A percentile compares a stretch with the other conserved stretches of the same genome.
Conservation (phyloP, 2,113 vertebrate genomes). For the Orcinus orca region DNA sequence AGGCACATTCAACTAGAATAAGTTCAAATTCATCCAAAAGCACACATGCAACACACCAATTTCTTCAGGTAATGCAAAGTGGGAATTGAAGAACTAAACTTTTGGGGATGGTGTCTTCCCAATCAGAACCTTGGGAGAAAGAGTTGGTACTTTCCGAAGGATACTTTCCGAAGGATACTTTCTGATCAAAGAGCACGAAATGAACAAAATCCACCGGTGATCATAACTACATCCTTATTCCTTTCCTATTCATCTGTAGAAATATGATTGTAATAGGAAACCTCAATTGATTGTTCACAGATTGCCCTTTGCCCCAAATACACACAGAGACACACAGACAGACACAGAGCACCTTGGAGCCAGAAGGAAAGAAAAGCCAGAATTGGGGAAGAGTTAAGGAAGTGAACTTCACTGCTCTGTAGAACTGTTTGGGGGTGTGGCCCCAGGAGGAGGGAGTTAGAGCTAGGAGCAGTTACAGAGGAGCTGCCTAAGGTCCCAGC, state of each 20-base stretch:
- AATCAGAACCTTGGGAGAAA: neutral
- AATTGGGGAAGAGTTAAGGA: neutral
- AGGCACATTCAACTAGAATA: constrained; percentile 69
- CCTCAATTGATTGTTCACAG: neutral
- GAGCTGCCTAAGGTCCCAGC: neutral
- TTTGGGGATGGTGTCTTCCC: neutral
- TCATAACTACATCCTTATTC: neutral
- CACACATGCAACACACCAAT: neutral
- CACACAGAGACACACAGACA: neutral
- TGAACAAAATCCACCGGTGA: neutral
- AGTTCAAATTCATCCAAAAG: constrained; percentile 26
- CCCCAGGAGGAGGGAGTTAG: neutral
- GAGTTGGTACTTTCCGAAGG: neutral
- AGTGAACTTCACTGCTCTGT: neutral
- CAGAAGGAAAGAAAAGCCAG: constrained; percentile 61
- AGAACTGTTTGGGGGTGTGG: neutral
- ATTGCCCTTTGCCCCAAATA: constrained; percentile 61
- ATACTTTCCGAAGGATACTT: neutral
- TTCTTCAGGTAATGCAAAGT: neutral
- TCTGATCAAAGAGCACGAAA: neutral
- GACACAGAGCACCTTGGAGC: constrained; percentile 75
- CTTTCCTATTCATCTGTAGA: neutral
- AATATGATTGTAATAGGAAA: neutral
- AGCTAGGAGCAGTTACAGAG: neutral
- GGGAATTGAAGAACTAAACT: neutral